Evolutionary conservation across 2,888 invertebrate species (phyloP).

Genomic region (Meiosimyza decipiens): DNA sequence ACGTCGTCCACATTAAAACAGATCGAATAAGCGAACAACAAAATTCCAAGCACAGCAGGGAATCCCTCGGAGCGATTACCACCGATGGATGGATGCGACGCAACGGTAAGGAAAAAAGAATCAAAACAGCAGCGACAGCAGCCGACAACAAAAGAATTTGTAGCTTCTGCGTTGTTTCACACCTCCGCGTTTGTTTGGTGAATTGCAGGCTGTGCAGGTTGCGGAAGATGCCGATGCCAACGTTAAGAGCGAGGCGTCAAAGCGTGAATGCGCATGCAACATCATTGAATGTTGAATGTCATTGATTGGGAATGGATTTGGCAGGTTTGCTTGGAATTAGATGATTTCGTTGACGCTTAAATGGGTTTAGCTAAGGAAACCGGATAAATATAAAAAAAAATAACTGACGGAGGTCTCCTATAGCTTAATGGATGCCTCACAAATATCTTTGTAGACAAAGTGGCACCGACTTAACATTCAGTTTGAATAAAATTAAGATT

Average conservation of each 20-base stretch:
- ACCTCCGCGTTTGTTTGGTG: slow-evolving; percentile 19
- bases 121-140: background rate
- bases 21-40: slow-evolving; percentile 7
- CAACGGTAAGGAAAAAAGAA: background rate
- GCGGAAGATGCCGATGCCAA: background rate
- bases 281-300: slow-evolving; percentile 7
- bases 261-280: background rate
- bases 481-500: too few relatives aligned
- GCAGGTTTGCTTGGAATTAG: too few relatives aligned
- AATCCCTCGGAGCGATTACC: slow-evolving; percentile 9
- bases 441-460: too few relatives aligned
- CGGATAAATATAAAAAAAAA: too few relatives aligned
- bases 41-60: slow-evolving; percentile 40
- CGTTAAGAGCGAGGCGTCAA: background rate
- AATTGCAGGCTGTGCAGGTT: background rate
- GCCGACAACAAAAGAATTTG: slow-evolving; percentile 22
- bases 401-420: too few relatives aligned
- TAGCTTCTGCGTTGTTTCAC: slow-evolving; percentile 32
- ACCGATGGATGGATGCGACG: background rate
- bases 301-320: slow-evolving; percentile 7
- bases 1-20: slow-evolving; percentile 34
- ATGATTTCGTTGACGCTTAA: too few relatives aligned
- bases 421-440: too few relatives aligned
- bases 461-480: too few relatives aligned
- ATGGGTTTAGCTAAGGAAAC: too few relatives aligned